Base-by-base conservation (phyloP, 2,888 invertebrate species). In the Drosophila borealis region DNA sequence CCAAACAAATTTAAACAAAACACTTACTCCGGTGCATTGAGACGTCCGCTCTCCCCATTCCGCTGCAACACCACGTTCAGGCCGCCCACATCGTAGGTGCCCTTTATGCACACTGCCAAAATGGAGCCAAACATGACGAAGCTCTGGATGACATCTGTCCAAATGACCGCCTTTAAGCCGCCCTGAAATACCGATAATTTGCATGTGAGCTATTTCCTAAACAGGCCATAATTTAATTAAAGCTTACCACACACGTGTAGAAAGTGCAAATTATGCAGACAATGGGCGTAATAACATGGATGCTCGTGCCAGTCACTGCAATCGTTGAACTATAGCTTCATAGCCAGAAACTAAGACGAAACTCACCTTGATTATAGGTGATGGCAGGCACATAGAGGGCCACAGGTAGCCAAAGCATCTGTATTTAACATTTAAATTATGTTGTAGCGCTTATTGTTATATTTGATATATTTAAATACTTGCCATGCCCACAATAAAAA, bases 211-310 rank as follows among this genome's bases (percentile, higher is more conserved):
- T 10, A 2, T 17, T n/a, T 29, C 4, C 5, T n/a, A 25, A 10
- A 11, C 25, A 33, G 37, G 6, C 4, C 34, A 46, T 41, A 36
- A 66, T 56, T 63, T 53, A 69, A 83, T 89, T 71, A 57, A 69
- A 49, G 41, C 89, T 96, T 96, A 93, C 97, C 97, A 78, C 97
- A 68, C 97, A 96, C 0, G 98, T 98, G 92, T 98, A 98, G 93
- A 98, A 97, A 78, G 97, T 98, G 93, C 96, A 80, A 94, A 92
- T 90, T 39, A 96, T 92, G 91, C 97, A 97, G 2, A 97, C 96
- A 42, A 96, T 94, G 3, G 97, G 95, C 1, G 97, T 96, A 17
- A 97, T 95, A 39, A 96, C 93, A 91, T 97, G 96, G 41, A 97
- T 94, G 82, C 96, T 95, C 10, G 97, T 94, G 51, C 97, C 97